phyloP scores from a whole-genome alignment of 2,888 invertebrate species.

The Drosophila recens region DNA sequence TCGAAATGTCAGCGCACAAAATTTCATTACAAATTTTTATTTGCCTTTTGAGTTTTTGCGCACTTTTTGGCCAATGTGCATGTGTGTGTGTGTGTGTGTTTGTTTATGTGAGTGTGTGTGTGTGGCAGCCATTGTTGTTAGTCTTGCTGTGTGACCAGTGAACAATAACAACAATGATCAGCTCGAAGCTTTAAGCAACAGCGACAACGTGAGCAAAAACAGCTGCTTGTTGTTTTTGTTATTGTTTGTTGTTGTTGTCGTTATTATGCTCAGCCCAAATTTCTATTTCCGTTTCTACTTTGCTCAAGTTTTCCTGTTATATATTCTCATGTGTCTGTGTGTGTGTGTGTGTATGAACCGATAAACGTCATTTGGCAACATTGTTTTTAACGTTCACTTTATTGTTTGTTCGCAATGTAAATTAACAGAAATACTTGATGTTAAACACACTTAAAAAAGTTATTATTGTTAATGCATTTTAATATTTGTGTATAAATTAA shows the following conservation, averaged over 20 bases:
- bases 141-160: slow-evolving; percentile 36
- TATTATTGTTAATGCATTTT: background rate
- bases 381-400: slow-evolving; percentile 1
- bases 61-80: slow-evolving; percentile 43
- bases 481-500: background rate
- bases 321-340: background rate
- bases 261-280: slow-evolving; percentile 37
- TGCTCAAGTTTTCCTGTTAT: slow-evolving; percentile 16
- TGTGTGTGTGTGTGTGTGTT: slow-evolving; percentile 2
- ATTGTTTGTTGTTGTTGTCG: slow-evolving; percentile 15
- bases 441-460: background rate
- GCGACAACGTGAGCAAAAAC: slow-evolving; percentile 9
- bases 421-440: background rate
- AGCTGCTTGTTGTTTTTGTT: slow-evolving; percentile 15
- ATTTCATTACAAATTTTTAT: slow-evolving; percentile 80
- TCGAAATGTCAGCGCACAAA: slow-evolving; percentile 80
- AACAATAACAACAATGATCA: slow-evolving; percentile 54
- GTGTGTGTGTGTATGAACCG: slow-evolving; percentile 15
- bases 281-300: slow-evolving; percentile 57
- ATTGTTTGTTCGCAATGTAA: background rate
- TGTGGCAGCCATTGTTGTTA: slow-evolving; percentile 28
- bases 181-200: slow-evolving; percentile 28
- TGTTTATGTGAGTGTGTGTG: slow-evolving; percentile 7
- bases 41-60: slow-evolving; percentile 68
- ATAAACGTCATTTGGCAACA: slow-evolving; percentile 35